phyloP scores from a whole-genome alignment of 2,888 invertebrate species.

The Lypha dubia region DNA sequence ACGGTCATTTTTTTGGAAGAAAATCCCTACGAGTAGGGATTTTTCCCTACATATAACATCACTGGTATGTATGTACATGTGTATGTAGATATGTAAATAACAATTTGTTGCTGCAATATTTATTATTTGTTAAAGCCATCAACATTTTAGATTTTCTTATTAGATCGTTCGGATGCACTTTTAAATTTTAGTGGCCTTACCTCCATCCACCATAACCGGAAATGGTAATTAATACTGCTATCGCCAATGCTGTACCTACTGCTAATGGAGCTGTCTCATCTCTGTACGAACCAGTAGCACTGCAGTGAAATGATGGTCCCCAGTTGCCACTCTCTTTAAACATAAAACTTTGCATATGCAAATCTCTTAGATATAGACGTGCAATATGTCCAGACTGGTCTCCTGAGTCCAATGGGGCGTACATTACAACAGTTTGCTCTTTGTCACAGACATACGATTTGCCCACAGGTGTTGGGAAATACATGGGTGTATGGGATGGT shows the following conservation, averaged over 20 bases:
- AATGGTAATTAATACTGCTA: conserved; percentile 91
- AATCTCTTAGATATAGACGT: conserved; percentile 87
- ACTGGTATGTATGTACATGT: no score
- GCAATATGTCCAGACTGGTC: conserved; percentile 85
- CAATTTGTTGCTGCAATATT: not conserved
- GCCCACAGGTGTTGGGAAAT: conserved; percentile 94
- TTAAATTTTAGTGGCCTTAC: conserved; percentile 73
- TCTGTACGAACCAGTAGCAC: conserved; percentile 85
- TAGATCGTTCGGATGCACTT: not conserved
- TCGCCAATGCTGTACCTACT: conserved; percentile 92
- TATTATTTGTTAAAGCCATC: no score
- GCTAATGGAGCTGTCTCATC: conserved; percentile 94
- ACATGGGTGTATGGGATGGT: conserved; percentile 85
- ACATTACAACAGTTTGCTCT: conserved; percentile 87
- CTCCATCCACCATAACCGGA: conserved; percentile 90
- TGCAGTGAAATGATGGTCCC: conserved; percentile 83
- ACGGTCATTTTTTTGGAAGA: no score
- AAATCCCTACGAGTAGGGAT: no score
- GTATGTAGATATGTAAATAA: no score
- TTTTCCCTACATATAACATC: no score
- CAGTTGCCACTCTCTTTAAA: conserved; percentile 89
- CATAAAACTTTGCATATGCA: conserved; percentile 94
- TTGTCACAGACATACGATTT: conserved; percentile 91
- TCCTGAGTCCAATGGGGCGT: conserved; percentile 84
- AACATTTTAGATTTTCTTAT: no score